Conservation (phyloP, 2,797 vertebrate genomes). For the Tachyglossus aculeatus region DNA sequence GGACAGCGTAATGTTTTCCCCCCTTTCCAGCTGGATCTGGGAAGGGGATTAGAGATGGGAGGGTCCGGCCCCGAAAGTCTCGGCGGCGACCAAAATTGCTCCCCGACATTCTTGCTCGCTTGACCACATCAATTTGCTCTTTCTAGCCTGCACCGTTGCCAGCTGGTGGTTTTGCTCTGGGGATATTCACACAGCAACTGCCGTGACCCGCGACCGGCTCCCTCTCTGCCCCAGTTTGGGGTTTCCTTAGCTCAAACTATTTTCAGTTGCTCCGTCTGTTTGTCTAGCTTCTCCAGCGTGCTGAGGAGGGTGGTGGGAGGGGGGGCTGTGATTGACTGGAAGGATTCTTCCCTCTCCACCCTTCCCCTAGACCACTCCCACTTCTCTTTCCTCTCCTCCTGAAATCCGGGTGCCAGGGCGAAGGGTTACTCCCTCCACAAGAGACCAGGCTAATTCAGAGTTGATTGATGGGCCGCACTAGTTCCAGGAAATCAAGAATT, state of each 20-base stretch:
- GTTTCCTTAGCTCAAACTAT: neutral
- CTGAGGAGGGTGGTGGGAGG: neutral
- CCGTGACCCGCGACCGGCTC: fast-evolving
- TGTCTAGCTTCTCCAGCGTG: neutral
- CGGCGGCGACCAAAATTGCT: neutral
- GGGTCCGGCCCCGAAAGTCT: neutral
- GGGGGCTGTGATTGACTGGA: neutral
- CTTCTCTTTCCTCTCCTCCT: neutral
- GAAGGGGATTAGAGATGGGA: too few species aligned
- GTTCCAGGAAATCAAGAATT: neutral
- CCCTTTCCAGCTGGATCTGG: neutral
- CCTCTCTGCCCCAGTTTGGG: neutral
- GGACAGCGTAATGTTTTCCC: neutral
- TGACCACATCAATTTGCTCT: neutral
- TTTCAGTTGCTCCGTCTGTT: neutral
- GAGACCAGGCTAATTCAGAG: neutral
- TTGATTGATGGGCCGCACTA: neutral
- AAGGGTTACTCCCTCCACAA: neutral
- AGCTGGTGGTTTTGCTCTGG: neutral
- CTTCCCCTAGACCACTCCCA: neutral
- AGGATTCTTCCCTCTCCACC: neutral
- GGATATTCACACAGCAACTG: too few species aligned
- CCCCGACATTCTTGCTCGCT: neutral
- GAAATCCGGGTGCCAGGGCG: neutral
- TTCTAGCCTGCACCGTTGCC: neutral